These are phyloP conservation scores for Pyrrhia umbra DNA, from an alignment of 2,888 invertebrate species.

Conservation along the genomic window DNA sequence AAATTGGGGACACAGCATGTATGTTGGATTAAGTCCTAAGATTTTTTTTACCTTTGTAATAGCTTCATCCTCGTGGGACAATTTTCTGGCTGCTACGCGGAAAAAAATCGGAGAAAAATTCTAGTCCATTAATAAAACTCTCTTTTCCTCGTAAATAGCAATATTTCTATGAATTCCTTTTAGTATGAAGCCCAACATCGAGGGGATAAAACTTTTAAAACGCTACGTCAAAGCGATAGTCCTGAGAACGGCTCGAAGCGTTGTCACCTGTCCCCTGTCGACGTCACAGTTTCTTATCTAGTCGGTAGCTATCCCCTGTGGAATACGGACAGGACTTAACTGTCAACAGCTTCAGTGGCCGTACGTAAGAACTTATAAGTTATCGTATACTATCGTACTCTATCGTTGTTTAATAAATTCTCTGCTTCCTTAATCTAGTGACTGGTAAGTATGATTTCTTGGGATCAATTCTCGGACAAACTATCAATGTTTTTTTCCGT, in stretches of 20 bases:
- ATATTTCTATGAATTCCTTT: conserved; percentile 1
- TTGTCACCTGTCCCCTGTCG: conserved; percentile 41
- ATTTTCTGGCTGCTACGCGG: background rate
- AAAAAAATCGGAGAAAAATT: background rate
- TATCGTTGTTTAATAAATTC: background rate
- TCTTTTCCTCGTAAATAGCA: conserved; percentile 1
- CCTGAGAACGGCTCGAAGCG: conserved; percentile 2
- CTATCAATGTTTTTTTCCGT: too few species aligned
- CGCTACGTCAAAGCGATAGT: conserved; percentile 23
- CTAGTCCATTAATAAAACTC: background rate
- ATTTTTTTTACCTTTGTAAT: background rate
- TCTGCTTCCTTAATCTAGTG: background rate
- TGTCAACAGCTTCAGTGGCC: conserved; percentile 15
- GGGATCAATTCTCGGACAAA: too few species aligned
- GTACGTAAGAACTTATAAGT: background rate
- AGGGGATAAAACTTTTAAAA: conserved; percentile 23
- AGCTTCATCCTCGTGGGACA: background rate
- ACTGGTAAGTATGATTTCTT: too few species aligned
- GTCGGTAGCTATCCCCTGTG: conserved; percentile 38
- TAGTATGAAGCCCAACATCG: conserved; percentile 10
- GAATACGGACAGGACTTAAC: conserved; percentile 17
- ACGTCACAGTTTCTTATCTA: conserved; percentile 38
- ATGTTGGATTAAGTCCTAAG: background rate
- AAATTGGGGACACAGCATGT: background rate
- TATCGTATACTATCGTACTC: background rate